Evolutionary conservation across 2,797 vertebrate genomes (phyloP), one percentile per base, ranked within the genome.

Genomic region (Gymnocypris eckloni): DNA sequence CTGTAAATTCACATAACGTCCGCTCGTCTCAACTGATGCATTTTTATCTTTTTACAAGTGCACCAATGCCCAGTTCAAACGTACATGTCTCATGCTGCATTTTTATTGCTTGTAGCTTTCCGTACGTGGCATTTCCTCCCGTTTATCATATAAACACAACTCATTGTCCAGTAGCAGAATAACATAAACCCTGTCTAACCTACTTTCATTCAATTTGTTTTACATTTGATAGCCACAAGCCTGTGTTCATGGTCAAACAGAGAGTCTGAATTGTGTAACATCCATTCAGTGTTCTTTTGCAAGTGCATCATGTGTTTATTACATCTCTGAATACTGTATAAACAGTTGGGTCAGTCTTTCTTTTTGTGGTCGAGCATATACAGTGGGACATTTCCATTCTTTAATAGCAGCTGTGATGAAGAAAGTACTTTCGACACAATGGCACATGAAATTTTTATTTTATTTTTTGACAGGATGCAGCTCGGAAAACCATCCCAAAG

Each of bases 401-500:
- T 13, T 83, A 39, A 33, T 39, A 73, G 48, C 12, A 64, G 9
- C 43, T 66, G 70, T 12, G 41, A 56, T 11, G 12, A 83, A 48
- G 9, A 64, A 33, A 76, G 41, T 64, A 16, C 33, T 67, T 28
- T 79, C 54, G 61, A 86, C 39, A 56, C 61, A 48, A 45, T 28
- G 52, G 16, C 33, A 22, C 48, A 52, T 70, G 1, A 25, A 8
- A 79, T 66, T 33, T 33, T 54, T 25, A 59, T 66, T 11, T n/a
- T 1, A 79, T 86, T 37, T 90, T 48, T 61, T 7, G 70, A 48
- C 82, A 99, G 98, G 92, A 88, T 11, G 97, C 97, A 90, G 98
- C 98, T 73, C 95, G 98, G 84, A 92, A 96, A 89, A 97, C 93
- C 70, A 94, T 98, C 45, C 90, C 96, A 28, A 95, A 95, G 93